Evolutionary conservation across 2,113 vertebrate species (phyloP), one percentile per base, ranked within the genome.

Genomic region (Gasterosteus nipponicus): DNA sequence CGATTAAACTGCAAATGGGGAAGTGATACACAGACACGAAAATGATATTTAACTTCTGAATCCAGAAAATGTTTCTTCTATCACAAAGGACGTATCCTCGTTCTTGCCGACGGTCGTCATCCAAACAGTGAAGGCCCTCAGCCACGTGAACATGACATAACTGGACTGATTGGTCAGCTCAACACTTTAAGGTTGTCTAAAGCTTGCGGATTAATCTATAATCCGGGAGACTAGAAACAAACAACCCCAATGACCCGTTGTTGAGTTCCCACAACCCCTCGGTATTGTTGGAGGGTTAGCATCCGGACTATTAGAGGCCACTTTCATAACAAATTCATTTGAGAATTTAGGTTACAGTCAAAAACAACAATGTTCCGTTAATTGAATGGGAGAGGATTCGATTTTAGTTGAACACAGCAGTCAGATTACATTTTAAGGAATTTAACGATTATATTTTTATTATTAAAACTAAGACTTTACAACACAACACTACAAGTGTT

Each of bases 191-290:
- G 69, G 35, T 53, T 78, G 60, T 58, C 46, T 54, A 69, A 80
- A 38, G 14, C 72, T 53, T 73, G 19, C 33, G 71, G 74, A 76
- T 81, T 76, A 87, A 76, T 80, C 46, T 47, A 42, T 80, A 80
- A 82, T 82, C 71, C 79, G n/a, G 69, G 22, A 81, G 42, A 66
- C 46, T 64, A 71, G 71, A 77, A 81, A 77, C 81, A 77, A 85
- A 78, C 78, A 84, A 84, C 68, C 63, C 53, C 0, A 19, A 54
- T 82, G 75, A 86, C 71, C 76, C 60, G 39, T 3, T 69, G 33
- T 60, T 80, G 69, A 49, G 46, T 76, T 84, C 66, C 57, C 54
- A 80, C 51, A 58, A 67, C 47, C 26, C 46, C 14, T 67, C 26
- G 47, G 77, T 80, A 53, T 16, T 59, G 26, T 12, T 19, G 3